Base-by-base conservation (phyloP, 2,888 invertebrate species). In the Spodoptera picta region DNA sequence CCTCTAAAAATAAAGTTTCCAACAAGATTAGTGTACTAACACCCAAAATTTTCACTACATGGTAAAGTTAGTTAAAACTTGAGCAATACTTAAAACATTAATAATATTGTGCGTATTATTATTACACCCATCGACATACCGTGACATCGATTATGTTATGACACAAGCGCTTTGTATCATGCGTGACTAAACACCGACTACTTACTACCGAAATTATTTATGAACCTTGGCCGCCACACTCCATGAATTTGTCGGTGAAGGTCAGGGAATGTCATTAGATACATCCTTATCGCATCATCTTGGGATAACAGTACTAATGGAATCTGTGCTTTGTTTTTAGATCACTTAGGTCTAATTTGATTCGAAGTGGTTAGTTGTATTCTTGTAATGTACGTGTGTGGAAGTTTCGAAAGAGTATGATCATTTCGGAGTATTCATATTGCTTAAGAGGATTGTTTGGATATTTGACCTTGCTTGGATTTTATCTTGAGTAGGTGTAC, bases 141-240 rank as follows among this genome's bases (percentile, higher is more conserved):
- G 44, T 45, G 31, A 57, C 44, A 31, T 50, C 53, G 52, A 73
- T 58, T 45, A 44, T 14, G 44, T 63, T 48, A 58, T 45, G 47
- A 52, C 51, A 69, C 41, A 36, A 36, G 36, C 9, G 36, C 36
- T 0, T 19, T 36, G 12, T 43, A 31, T 52, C 11, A 53, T 27
- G 45, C 52, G 23, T n/a, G 53, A 55, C 48, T 51, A 9, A 51
- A 31, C 52, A 64, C 55, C 48, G 44, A 53, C 36, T 9, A 36
- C 36, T 36, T 36, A 69, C 52, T 59, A 60, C 55, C 69, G 53
- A 61, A 73, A 60, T 43, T 24, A 50, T 19, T 56, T 42, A 7
- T 7, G 42, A 23, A 44, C 74, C 74, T 74, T 74, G 70, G 43
- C 52, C 49, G 64, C 52, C 69, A 65, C 74, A 64, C 56, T 60